Conservation (phyloP, 1,140 invertebrate genomes). For the Vanessa atalanta region DNA sequence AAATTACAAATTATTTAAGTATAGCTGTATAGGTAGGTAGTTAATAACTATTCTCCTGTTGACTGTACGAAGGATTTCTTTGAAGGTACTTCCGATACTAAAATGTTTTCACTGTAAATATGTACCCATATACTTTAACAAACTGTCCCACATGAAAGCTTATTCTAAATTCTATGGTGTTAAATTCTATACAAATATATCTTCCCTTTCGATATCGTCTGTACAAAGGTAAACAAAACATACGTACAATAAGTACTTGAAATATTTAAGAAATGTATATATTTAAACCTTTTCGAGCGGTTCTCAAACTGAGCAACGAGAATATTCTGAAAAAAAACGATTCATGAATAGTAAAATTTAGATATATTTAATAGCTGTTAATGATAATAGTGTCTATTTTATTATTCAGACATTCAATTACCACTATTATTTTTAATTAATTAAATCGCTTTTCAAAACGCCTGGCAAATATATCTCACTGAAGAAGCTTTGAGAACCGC, state of each 20-base stretch:
- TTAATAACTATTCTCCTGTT: neutral
- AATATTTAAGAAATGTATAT: neutral
- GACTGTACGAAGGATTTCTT: slow-evolving; percentile 8
- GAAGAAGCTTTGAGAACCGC: no score
- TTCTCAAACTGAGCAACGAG: no score
- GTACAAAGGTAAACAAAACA: neutral
- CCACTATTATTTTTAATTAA: no score
- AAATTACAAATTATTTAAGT: neutral
- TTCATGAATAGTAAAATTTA: no score
- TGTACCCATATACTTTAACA: neutral
- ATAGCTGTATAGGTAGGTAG: neutral
- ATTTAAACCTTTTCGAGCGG: no score
- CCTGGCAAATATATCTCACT: no score
- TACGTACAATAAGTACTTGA: neutral
- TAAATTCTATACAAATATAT: neutral
- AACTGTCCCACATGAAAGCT: slow-evolving; percentile 3
- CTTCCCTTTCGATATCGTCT: neutral
- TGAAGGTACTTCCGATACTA: slow-evolving; percentile 10
- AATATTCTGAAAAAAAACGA: no score
- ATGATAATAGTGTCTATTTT: no score
- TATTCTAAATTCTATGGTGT: neutral
- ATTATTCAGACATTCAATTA: no score
- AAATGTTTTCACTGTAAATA: slow-evolving; percentile 13
- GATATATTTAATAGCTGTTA: no score
- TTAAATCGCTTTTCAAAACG: no score